A percentile compares a stretch with the other conserved stretches of the same genome.
phyloP scores from a whole-genome alignment of 2,113 vertebrate genomes.

The Chamaetylas fuelleborni region DNA sequence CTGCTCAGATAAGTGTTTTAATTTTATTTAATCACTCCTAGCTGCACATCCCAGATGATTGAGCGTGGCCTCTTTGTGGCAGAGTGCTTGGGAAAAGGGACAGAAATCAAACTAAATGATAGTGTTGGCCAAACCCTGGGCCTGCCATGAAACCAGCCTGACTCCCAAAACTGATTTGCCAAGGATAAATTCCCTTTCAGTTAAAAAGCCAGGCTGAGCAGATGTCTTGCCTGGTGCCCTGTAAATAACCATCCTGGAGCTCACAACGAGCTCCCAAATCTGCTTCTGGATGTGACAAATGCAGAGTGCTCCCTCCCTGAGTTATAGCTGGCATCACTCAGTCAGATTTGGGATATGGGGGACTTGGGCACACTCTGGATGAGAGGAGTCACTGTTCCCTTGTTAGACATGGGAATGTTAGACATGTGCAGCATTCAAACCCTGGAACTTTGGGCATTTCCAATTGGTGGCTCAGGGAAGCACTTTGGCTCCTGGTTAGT shows the following conservation, averaged over 20 bases:
- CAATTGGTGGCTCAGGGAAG: not conserved
- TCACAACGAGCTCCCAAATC: conserved; percentile 1
- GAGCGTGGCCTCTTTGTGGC: not conserved
- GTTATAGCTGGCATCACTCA: not conserved
- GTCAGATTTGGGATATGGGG: not conserved
- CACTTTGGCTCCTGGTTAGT: not conserved
- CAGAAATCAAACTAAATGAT: not conserved
- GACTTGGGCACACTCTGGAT: not conserved
- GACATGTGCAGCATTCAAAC: not conserved
- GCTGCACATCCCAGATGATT: not conserved
- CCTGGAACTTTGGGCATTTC: not conserved
- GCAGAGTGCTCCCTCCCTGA: not conserved
- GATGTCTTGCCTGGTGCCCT: conserved; percentile 29
- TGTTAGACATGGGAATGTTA: not conserved
- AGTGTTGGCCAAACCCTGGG: not conserved
- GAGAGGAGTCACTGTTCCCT: not conserved
- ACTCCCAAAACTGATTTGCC: conserved; percentile 31
- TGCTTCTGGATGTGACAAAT: not conserved
- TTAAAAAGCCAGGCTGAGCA: conserved; percentile 39
- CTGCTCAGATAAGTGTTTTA: not conserved
- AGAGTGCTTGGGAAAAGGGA: not conserved
- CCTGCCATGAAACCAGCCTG: not conserved
- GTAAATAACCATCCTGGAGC: conserved; percentile 34
- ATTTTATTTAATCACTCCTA: not conserved
- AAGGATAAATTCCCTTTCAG: conserved; percentile 43